A percentile compares a stretch with the other conserved stretches of the same genome.
Evolutionary conservation across 2,888 invertebrate species (phyloP).

Genomic region (Sinotaia quadrata): DNA sequence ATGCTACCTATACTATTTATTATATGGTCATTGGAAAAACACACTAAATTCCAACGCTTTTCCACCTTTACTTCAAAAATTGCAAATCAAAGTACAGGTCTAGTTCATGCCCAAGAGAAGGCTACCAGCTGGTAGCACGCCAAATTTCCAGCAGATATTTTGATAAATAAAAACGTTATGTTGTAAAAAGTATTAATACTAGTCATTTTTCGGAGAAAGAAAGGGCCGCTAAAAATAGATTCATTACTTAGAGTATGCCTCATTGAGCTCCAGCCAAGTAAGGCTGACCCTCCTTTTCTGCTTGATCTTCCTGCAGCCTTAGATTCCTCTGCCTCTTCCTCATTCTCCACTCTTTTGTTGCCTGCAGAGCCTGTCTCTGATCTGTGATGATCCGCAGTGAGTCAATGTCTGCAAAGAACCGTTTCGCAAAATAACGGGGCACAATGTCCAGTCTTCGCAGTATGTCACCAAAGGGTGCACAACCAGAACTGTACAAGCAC

Average conservation of each 20-base stretch:
- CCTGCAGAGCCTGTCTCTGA: background rate
- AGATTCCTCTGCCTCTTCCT: background rate
- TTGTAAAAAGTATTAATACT: background rate
- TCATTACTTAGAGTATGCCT: background rate
- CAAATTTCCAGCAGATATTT: background rate
- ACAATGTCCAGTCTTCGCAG: background rate
- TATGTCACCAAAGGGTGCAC: background rate
- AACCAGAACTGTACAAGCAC: background rate
- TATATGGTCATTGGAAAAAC: background rate
- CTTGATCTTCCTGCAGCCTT: background rate
- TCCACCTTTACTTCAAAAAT: background rate
- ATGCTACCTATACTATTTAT: background rate
- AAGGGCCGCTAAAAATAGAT: background rate
- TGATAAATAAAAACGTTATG: background rate
- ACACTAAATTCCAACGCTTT: background rate
- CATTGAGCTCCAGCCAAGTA: background rate
- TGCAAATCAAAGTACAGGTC: too few relatives aligned
- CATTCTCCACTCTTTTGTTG: constrained; percentile 1
- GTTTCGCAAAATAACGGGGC: background rate
- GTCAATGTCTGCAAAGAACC: background rate
- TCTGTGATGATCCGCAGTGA: background rate
- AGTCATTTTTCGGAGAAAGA: constrained; percentile 1
- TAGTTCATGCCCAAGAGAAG: background rate
- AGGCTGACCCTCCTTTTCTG: background rate
- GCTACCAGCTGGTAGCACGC: too few relatives aligned